Conservation (phyloP, 2,888 invertebrate species). For the Aphelenchoides bicaudatus region DNA sequence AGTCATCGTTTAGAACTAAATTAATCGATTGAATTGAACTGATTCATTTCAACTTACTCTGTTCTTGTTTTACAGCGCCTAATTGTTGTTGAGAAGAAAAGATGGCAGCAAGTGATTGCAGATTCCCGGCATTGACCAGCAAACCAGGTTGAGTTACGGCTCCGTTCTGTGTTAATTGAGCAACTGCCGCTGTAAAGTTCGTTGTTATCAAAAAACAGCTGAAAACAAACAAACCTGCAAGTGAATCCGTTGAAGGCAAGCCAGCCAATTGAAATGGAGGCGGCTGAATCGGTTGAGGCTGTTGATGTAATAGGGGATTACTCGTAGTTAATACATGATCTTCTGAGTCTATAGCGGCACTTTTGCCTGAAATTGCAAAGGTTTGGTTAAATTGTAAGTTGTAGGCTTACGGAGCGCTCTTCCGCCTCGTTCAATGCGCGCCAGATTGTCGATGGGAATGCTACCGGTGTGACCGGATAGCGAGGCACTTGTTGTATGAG, state of each 20-base stretch:
- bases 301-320: not conserved
- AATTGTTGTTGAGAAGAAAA: too few relatives aligned
- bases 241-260: not conserved
- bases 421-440: slow-evolving; percentile 27
- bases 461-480: too few relatives aligned
- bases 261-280: slow-evolving; percentile 6
- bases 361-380: too few relatives aligned
- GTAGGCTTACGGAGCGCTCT: slow-evolving; percentile 27
- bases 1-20: too few relatives aligned
- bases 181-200: not conserved
- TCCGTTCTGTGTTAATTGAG: slow-evolving; percentile 1
- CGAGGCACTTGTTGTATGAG: too few relatives aligned
- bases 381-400: too few relatives aligned
- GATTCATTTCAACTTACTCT: too few relatives aligned
- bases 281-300: not conserved
- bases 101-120: not conserved
- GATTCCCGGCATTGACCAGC: not conserved
- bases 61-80: slow-evolving; percentile 11
- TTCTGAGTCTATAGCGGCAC: slow-evolving; percentile 31
- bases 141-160: not conserved
- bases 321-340: slow-evolving; percentile 16
- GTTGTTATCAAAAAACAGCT: too few relatives aligned
- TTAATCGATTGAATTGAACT: too few relatives aligned
- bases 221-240: too few relatives aligned
- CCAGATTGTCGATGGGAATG: slow-evolving; percentile 25